Conservation (phyloP, 2,113 vertebrate species). For the Periophthalmus modestus region DNA sequence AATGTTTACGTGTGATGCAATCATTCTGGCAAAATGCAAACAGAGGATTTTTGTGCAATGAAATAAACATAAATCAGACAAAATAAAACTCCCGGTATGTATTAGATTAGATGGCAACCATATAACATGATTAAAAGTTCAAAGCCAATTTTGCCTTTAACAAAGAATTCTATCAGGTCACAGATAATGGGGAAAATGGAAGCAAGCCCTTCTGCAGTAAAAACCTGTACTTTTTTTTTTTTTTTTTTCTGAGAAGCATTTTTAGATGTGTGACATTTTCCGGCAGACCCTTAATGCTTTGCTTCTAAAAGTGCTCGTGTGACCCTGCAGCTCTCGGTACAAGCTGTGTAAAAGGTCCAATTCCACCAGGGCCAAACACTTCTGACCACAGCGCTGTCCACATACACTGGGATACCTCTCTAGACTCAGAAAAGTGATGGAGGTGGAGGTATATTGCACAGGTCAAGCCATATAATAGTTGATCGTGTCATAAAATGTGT, state of each 20-base stretch:
- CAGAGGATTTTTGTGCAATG: too few species aligned
- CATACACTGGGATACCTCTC: background rate
- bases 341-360: slow-evolving; percentile 40
- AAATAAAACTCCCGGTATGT: too few species aligned
- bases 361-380: slow-evolving; percentile 17
- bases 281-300: slow-evolving; percentile 28
- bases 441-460: background rate
- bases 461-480: background rate
- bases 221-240: background rate
- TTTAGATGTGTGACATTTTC: slow-evolving; percentile 26
- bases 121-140: too few species aligned
- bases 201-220: background rate
- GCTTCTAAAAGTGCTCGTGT: background rate
- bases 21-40: too few species aligned
- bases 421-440: background rate
- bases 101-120: too few species aligned
- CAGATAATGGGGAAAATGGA: background rate
- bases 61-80: too few species aligned
- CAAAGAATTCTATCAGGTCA: background rate
- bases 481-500: too few species aligned
- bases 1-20: too few species aligned
- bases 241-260: slow-evolving; percentile 10
- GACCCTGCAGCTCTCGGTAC: slow-evolving; percentile 17
- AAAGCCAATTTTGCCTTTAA: background rate
- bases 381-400: background rate